Conservation (phyloP, 2,113 vertebrate species). For the Tautogolabrus adspersus region DNA sequence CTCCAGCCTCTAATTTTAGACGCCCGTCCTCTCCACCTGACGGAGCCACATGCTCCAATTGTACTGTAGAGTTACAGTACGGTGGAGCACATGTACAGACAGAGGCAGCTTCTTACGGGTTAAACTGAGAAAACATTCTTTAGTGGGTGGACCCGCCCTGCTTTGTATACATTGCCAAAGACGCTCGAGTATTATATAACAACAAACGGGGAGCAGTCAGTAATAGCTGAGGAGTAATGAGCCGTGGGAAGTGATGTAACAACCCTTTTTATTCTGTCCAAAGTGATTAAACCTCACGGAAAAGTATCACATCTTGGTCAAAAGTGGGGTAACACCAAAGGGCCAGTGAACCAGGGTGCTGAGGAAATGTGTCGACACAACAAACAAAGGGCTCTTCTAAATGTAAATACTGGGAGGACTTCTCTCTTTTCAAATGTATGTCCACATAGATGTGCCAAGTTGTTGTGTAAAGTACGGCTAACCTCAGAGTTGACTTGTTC, state of each 20-base stretch:
- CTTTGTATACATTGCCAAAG: constrained; percentile 4
- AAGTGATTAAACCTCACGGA: constrained; percentile 57
- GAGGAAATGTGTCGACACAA: neutral
- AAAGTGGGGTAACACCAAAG: constrained; percentile 18
- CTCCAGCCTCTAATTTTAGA: constrained; percentile 58
- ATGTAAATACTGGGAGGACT: neutral
- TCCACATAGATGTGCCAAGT: neutral
- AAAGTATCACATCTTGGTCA: constrained; percentile 31
- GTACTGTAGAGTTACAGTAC: neutral
- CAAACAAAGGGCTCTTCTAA: neutral
- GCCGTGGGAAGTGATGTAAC: constrained; percentile 69
- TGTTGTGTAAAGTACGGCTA: neutral
- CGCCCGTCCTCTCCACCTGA: neutral
- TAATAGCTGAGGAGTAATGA: constrained; percentile 72
- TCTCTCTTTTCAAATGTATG: constrained; percentile 15
- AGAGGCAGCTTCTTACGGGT: neutral
- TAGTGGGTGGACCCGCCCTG: neutral
- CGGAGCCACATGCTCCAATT: constrained; percentile 10
- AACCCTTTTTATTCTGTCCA: constrained; percentile 35
- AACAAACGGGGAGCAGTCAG: constrained; percentile 15
- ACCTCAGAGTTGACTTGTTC: neutral
- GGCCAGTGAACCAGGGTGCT: constrained; percentile 19
- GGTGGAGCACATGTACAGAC: neutral
- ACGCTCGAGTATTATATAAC: constrained; percentile 58
- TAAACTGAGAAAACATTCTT: neutral